A percentile compares a stretch with the other conserved stretches of the same genome.
Evolutionary conservation across 2,888 invertebrate species (phyloP).

Genomic region (Pherbina coryleti): DNA sequence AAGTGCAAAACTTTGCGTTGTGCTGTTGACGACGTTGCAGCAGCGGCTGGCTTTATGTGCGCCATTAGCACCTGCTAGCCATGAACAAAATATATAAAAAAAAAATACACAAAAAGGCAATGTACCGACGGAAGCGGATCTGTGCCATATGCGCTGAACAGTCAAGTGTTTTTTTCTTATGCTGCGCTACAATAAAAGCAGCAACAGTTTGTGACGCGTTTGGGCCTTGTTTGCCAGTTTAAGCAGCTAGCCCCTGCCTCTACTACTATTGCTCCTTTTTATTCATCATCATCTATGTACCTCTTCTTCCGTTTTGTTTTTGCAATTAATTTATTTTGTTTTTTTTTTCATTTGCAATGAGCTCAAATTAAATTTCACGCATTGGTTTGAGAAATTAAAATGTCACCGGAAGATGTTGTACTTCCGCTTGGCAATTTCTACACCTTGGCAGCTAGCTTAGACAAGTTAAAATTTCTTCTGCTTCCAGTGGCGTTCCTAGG

Average conservation of each 20-base stretch:
- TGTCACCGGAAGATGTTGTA: slow-evolving; percentile 34
- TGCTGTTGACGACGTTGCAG: neutral
- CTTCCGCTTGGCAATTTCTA: slow-evolving; percentile 18
- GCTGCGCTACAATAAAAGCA: neutral
- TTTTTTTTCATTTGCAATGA: neutral
- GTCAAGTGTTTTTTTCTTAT: slow-evolving; percentile 12
- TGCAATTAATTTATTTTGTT: neutral
- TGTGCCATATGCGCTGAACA: neutral
- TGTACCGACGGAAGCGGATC: slow-evolving; percentile 6
- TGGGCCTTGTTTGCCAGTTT: too few relatives aligned
- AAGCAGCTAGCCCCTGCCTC: too few relatives aligned
- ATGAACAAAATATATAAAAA: too few relatives aligned
- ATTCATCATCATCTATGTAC: too few relatives aligned
- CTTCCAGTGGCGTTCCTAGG: too few relatives aligned
- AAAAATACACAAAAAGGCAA: too few relatives aligned
- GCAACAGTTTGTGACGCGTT: too few relatives aligned
- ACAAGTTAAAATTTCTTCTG: slow-evolving; percentile 20
- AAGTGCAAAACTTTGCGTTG: neutral
- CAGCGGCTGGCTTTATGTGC: neutral
- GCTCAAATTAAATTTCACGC: slow-evolving; percentile 35
- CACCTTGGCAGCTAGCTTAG: slow-evolving; percentile 13
- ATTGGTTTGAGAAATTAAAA: slow-evolving; percentile 37
- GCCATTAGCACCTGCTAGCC: neutral
- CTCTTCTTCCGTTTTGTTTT: neutral
- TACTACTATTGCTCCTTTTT: neutral